Evolutionary conservation across 2,797 vertebrate genomes (phyloP).

Genomic region (Pipistrellus kuhlii): DNA sequence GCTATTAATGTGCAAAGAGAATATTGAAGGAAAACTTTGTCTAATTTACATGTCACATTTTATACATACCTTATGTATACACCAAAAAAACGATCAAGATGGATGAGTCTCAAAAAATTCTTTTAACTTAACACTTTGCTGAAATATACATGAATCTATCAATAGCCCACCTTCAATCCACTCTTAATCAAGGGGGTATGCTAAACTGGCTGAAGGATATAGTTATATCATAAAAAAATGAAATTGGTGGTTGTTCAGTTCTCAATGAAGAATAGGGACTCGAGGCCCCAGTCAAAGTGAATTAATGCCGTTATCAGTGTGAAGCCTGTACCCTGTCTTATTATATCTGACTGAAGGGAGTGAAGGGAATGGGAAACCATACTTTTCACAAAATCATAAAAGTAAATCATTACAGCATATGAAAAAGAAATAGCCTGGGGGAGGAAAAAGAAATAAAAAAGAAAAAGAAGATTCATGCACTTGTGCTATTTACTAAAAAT

Average conservation of each 20-base stretch:
- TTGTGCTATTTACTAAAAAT: slow-evolving; percentile 65
- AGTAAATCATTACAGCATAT: slow-evolving; percentile 68
- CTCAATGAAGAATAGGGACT: slow-evolving; percentile 15
- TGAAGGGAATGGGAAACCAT: slow-evolving; percentile 6
- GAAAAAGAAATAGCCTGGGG: slow-evolving; percentile 68
- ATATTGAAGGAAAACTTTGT: slow-evolving; percentile 48
- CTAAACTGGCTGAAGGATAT: slow-evolving; percentile 42
- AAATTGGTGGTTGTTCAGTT: slow-evolving; percentile 59
- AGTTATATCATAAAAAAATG: neutral
- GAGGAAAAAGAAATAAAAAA: neutral
- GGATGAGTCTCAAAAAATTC: neutral
- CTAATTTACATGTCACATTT: slow-evolving; percentile 44
- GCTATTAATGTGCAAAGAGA: neutral
- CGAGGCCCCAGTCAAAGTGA: slow-evolving; percentile 27
- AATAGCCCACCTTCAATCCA: neutral
- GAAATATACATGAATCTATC: neutral
- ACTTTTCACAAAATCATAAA: slow-evolving; percentile 57
- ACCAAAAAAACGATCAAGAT: neutral
- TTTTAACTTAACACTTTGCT: neutral
- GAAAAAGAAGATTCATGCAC: slow-evolving; percentile 54
- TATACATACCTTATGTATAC: neutral
- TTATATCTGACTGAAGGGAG: neutral
- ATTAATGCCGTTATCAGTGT: slow-evolving; percentile 31
- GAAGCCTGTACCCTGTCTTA: slow-evolving; percentile 34
- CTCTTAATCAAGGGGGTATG: slow-evolving; percentile 3